Evolutionary conservation across 2,113 vertebrate species (phyloP).

Genomic region (Chaetura pelagica): DNA sequence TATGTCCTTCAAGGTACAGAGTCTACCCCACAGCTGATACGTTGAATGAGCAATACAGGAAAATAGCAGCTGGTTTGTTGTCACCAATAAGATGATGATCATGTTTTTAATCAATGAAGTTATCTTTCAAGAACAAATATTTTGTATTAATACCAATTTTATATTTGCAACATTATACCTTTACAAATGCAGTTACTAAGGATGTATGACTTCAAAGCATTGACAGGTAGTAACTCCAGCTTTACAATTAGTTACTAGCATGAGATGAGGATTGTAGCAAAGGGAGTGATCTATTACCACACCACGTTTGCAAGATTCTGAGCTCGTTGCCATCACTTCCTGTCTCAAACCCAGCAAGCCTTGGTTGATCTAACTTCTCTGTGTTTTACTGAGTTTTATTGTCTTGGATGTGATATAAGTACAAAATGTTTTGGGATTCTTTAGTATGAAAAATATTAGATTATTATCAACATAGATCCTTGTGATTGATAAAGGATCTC

Average conservation of each 20-base stretch:
- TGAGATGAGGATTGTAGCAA: neutral
- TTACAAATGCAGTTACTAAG: neutral
- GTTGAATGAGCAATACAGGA: neutral
- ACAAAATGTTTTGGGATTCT: neutral
- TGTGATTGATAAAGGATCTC: neutral
- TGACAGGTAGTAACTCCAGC: neutral
- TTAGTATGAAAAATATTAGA: neutral
- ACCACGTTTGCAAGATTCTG: neutral
- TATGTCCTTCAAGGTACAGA: neutral
- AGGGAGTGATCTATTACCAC: neutral
- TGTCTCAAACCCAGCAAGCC: neutral
- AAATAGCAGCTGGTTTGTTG: neutral
- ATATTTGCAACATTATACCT: neutral
- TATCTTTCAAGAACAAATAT: neutral
- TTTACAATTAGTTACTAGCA: rapidly evolving
- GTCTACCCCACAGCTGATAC: neutral
- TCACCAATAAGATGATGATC: neutral
- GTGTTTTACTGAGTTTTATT: neutral
- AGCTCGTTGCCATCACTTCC: neutral
- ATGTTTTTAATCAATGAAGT: neutral
- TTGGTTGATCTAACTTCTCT: neutral
- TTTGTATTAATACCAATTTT: neutral
- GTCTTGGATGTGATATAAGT: neutral
- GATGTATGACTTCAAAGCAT: neutral
- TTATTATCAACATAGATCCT: neutral